Conservation (phyloP, 1,140 invertebrate genomes). For the Drusus annulatus region DNA sequence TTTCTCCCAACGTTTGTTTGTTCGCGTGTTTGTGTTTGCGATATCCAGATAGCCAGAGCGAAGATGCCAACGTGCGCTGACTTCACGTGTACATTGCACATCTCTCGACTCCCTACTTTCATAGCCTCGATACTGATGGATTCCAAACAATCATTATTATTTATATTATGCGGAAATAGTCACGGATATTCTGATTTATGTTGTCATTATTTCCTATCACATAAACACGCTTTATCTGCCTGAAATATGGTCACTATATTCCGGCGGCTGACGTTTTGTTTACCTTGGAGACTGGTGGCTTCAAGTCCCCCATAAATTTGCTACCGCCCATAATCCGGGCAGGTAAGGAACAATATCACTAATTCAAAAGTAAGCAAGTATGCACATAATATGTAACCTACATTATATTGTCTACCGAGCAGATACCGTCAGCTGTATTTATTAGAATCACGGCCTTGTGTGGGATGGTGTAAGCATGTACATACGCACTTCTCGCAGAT, state of each 20-base stretch:
- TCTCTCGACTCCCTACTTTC: not conserved
- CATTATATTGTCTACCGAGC: not conserved
- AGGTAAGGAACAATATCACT: not conserved
- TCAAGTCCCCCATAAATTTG: not conserved
- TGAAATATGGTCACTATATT: not conserved
- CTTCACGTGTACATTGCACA: too few relatives aligned
- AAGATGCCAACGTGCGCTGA: not conserved
- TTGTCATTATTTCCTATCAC: not conserved
- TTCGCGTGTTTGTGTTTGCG: not conserved
- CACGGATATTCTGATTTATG: not conserved
- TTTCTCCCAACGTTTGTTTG: too few relatives aligned
- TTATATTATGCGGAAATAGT: conserved; percentile 17
- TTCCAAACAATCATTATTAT: conserved; percentile 2
- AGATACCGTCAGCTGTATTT: conserved; percentile 1
- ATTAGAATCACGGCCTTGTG: too few relatives aligned
- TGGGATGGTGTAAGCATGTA: too few relatives aligned
- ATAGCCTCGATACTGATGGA: not conserved
- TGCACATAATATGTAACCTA: conserved; percentile 9
- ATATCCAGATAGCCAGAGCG: not conserved
- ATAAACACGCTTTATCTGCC: not conserved
- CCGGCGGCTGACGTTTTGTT: not conserved
- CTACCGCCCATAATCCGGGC: not conserved
- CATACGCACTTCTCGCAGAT: too few relatives aligned
- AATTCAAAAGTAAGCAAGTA: not conserved
- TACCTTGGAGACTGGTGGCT: conserved; percentile 7